A percentile compares a stretch with the other conserved stretches of the same genome.
These are phyloP conservation scores for Watersipora subatra DNA, from an alignment of 1,140 invertebrate species.

Conservation along the genomic window DNA sequence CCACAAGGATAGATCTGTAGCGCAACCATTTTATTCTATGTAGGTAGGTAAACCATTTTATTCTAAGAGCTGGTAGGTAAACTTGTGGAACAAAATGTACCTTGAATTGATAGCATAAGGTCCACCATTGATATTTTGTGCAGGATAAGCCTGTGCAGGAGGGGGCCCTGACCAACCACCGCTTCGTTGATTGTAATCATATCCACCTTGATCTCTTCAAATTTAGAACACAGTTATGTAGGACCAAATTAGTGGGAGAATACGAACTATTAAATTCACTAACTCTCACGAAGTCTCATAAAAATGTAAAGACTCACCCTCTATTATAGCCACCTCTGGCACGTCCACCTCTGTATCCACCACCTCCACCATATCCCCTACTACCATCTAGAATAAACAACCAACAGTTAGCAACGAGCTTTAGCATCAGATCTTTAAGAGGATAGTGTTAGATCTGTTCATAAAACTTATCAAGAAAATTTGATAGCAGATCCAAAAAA, in stretches of 20 bases:
- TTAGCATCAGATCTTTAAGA: neutral
- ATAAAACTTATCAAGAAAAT: constrained; percentile 26
- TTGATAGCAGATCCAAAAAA: constrained; percentile 10
- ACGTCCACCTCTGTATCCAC: constrained; percentile 7
- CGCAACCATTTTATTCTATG: no score
- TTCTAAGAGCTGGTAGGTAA: no score
- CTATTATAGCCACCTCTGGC: constrained; percentile 13
- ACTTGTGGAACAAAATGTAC: no score
- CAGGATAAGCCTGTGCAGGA: neutral
- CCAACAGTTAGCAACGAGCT: neutral
- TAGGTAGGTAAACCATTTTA: no score
- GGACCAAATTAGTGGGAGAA: no score
- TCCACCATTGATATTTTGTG: constrained; percentile 4
- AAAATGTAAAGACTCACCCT: no score
- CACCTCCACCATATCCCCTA: neutral
- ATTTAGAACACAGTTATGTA: neutral
- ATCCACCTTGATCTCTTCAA: neutral
- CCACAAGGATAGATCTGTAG: no score
- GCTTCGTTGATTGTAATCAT: neutral
- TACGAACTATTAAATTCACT: no score
- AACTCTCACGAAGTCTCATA: no score
- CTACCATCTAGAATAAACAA: neutral
- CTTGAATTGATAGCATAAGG: constrained; percentile 16
- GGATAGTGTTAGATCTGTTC: constrained; percentile 16
- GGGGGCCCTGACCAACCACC: neutral